phyloP scores from a whole-genome alignment of 2,888 invertebrate species.

The Synanthedon formicaeformis region DNA sequence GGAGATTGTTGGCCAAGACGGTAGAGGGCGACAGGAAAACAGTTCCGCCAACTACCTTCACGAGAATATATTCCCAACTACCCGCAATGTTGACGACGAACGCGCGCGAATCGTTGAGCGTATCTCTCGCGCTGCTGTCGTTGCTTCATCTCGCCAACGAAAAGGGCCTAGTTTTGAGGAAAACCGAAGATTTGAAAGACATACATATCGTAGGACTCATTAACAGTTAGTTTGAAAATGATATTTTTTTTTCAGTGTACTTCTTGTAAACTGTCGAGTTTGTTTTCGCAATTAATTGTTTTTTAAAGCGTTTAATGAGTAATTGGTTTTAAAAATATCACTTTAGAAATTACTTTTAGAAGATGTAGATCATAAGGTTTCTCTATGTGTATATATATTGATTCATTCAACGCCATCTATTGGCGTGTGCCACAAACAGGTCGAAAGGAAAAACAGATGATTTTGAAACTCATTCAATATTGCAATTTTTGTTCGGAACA shows the following conservation, averaged over 20 bases:
- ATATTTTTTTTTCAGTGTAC: not conserved
- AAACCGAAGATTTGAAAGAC: constrained; percentile 62
- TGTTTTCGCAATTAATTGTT: not conserved
- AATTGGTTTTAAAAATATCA: too few species aligned
- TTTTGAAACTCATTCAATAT: constrained; percentile 33
- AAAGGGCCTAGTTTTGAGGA: constrained; percentile 71
- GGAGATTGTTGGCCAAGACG: constrained; percentile 70
- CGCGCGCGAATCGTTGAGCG: constrained; percentile 80
- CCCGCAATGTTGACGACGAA: constrained; percentile 69
- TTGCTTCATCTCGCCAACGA: constrained; percentile 89
- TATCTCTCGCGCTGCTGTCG: constrained; percentile 83
- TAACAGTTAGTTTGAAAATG: constrained; percentile 9
- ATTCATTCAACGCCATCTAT: too few species aligned
- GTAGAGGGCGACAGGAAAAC: constrained; percentile 35
- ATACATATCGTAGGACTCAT: constrained; percentile 57
- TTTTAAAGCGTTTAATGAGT: not conserved
- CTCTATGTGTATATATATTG: not conserved
- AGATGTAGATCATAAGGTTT: not conserved
- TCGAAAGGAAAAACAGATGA: constrained; percentile 48
- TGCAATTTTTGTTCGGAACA: not conserved
- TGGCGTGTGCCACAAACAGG: too few species aligned
- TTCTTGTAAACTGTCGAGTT: not conserved
- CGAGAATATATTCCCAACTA: constrained; percentile 66
- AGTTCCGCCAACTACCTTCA: constrained; percentile 64
- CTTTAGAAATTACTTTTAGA: too few species aligned